A percentile compares a stretch with the other conserved stretches of the same genome.
Evolutionary conservation across 2,797 vertebrate species (phyloP).

Genomic region (Triplophysa bombifrons): DNA sequence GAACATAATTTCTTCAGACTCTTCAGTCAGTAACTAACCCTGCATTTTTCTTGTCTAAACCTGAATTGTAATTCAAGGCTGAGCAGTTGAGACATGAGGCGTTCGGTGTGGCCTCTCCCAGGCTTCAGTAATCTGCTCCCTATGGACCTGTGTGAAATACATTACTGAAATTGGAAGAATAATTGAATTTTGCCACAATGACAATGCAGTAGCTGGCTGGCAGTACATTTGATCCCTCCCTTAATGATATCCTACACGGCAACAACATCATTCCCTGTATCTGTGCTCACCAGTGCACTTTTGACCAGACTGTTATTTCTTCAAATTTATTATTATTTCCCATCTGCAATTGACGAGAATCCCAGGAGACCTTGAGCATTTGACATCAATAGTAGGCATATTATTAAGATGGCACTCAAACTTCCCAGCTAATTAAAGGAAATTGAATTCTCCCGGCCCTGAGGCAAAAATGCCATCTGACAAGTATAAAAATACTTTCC

Average conservation of each 20-base stretch:
- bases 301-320: conserved; percentile 58
- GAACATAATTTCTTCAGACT: conserved; percentile 30
- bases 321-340: neutral
- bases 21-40: conserved; percentile 39
- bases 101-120: conserved; percentile 52
- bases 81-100: conserved; percentile 35
- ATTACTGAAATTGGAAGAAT: conserved; percentile 68
- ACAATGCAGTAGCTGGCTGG: conserved; percentile 50
- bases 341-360: conserved; percentile 2
- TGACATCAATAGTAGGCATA: conserved; percentile 36
- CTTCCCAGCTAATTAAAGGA: conserved; percentile 54
- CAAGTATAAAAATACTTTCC: conserved; percentile 54
- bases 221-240: conserved; percentile 67
- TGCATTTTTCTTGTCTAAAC: conserved; percentile 46
- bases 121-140: conserved; percentile 58
- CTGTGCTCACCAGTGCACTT: conserved; percentile 55
- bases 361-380: conserved; percentile 15
- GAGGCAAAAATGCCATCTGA: conserved; percentile 49
- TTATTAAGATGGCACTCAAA: conserved; percentile 48
- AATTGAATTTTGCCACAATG: conserved; percentile 63
- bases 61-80: conserved; percentile 48
- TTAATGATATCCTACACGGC: conserved; percentile 68
- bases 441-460: conserved; percentile 49
- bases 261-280: conserved; percentile 63
- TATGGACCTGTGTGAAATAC: conserved; percentile 50